Conservation (phyloP, 37 sponge, comb jelly and placozoan genomes). For the Axinella damicornis region DNA sequence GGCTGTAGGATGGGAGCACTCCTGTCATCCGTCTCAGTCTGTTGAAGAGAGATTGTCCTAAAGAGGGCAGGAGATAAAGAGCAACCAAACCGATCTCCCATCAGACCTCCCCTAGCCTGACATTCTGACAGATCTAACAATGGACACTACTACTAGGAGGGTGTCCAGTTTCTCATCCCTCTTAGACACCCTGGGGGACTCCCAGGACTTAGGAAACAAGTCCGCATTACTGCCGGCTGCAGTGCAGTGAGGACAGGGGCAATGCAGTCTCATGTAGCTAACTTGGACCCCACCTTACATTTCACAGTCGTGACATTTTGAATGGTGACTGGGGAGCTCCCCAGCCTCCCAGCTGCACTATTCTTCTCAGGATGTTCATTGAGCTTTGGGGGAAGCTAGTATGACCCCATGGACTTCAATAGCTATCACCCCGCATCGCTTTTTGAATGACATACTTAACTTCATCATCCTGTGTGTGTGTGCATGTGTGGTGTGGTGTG, state of each 20-base stretch:
- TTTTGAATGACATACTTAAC: conserved; percentile 19
- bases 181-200: not conserved
- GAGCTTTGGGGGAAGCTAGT: not conserved
- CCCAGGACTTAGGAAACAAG: too few relatives aligned
- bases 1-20: conserved; percentile 4
- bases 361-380: not conserved
- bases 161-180: not conserved
- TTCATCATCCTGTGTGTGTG: conserved; percentile 52
- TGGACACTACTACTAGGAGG: conserved; percentile 25
- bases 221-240: not conserved
- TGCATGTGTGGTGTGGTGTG: not conserved
- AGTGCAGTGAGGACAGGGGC: not conserved
- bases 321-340: not conserved
- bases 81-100: too few relatives aligned
- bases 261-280: not conserved
- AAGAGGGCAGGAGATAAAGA: not conserved
- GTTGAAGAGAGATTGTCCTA: not conserved
- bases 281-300: too few relatives aligned
- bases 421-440: conserved; percentile 47
- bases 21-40: not conserved
- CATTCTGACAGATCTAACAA: too few relatives aligned
- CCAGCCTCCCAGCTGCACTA: too few relatives aligned
- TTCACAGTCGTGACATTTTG: not conserved
- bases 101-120: too few relatives aligned
- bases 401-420: conserved; percentile 49